A percentile compares a stretch with the other conserved stretches of the same genome.
Conservation (phyloP, 2,113 vertebrate species). For the Oryzias javanicus region DNA sequence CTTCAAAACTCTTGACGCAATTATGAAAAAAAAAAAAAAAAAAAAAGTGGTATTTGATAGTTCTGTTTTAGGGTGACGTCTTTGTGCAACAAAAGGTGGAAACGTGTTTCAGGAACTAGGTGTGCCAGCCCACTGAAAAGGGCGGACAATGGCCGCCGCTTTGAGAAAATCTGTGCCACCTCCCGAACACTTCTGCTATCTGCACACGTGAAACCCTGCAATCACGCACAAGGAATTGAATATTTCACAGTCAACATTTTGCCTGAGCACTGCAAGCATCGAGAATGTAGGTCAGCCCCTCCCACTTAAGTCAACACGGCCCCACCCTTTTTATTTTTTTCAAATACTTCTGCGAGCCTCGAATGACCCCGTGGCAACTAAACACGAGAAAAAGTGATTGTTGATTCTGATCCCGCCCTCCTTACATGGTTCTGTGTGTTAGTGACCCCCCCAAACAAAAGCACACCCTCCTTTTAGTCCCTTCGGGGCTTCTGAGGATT, state of each 20-base stretch:
- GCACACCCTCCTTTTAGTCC: not conserved
- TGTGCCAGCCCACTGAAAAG: no score
- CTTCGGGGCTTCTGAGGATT: slow-evolving; percentile 50
- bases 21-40: no score
- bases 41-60: no score
- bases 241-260: slow-evolving; percentile 29
- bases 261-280: slow-evolving; percentile 10
- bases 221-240: slow-evolving; percentile 22
- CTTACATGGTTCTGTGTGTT: slow-evolving; percentile 27
- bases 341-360: slow-evolving; percentile 58
- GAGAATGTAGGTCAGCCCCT: slow-evolving; percentile 76
- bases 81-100: no score
- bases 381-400: slow-evolving; percentile 13
- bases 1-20: no score
- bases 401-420: slow-evolving; percentile 23
- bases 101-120: no score
- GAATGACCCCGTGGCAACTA: slow-evolving; percentile 57
- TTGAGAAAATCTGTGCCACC: no score
- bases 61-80: no score
- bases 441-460: not conserved
- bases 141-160: no score
- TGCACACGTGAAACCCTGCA: not conserved
- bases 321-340: slow-evolving; percentile 31
- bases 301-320: slow-evolving; percentile 31
- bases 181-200: no score